Evolutionary conservation across 2,797 vertebrate genomes (phyloP), one percentile per base, ranked within the genome.

Genomic region (Pangasius djambal): DNA sequence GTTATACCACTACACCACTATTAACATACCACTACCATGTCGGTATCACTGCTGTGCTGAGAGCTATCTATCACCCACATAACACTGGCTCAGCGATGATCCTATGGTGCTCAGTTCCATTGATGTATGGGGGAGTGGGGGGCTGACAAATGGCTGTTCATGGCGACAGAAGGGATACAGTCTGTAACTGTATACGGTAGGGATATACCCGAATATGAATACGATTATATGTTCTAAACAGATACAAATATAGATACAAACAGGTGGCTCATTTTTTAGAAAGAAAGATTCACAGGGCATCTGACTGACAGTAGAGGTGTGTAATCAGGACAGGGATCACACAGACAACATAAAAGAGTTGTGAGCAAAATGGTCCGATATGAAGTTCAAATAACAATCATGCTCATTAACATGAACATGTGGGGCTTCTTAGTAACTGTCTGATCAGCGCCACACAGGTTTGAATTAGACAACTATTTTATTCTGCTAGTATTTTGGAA

Each of bases 1-100:
- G 7, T 44, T 83, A 40, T 63, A 63, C 34, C 52, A 57, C n/a
- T 57, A 52, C 9, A 59, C 18, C 78, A 25, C 78, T 40, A 83
- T 65, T 83, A 48, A n/a, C 82, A 83, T 65, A n/a, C 28, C 55
- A 18, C 59, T 65, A 10, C 40, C 82, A 83, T 65, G 61, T 65
- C 82, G 18, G 59, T n/a, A 48, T 48, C 82, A 83, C 13, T 22
- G 10, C 59, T 83, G 37, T 48, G 82, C 37, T 83, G 82, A n/a
- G 25, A 48, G 40, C 37, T 65, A 18, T 65, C 81, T 83, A 18
- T 25, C 82, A 40, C 82, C 82, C 82, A 83, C 61, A 18, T 65
- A 48, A n/a, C 61, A 83, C 40, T 48, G 82, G 37, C 40, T 48
- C 55, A 83, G 61, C 15, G 6, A n/a, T 65, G 82, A 65, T 83